Evolutionary conservation across 2,888 invertebrate species (phyloP).

Genomic region (Enoplolaimus lenunculus): DNA sequence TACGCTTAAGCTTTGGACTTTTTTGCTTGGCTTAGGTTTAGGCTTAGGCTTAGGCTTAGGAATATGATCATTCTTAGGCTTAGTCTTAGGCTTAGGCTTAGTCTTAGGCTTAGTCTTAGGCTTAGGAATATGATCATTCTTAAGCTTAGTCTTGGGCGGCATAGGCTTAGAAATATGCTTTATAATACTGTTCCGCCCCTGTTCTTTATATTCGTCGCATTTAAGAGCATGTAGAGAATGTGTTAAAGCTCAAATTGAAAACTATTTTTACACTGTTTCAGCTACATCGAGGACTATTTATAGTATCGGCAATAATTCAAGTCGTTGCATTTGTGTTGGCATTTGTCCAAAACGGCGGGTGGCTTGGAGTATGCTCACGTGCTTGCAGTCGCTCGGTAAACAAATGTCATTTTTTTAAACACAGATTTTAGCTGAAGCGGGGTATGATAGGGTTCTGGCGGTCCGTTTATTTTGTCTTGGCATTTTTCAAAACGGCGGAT

Average conservation of each 20-base stretch:
- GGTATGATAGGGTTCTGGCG: too few relatives aligned
- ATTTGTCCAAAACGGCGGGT: not conserved
- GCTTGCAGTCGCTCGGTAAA: not conserved
- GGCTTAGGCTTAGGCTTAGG: too few relatives aligned
- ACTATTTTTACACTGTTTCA: not conserved
- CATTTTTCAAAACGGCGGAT: not conserved
- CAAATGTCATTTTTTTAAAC: not conserved
- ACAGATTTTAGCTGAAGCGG: too few relatives aligned
- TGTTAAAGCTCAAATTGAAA: not conserved
- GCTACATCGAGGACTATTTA: conserved; percentile 18
- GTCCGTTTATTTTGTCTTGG: not conserved
- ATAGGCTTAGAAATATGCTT: too few relatives aligned
- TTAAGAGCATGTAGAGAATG: not conserved
- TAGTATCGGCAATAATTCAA: not conserved
- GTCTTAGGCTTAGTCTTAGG: too few relatives aligned
- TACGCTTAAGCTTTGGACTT: too few relatives aligned
- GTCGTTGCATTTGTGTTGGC: not conserved
- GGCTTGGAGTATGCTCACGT: not conserved
- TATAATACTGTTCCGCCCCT: too few relatives aligned
- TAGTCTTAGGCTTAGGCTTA: too few relatives aligned
- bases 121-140: too few relatives aligned
- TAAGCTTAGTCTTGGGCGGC: too few relatives aligned
- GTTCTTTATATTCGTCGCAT: not conserved
- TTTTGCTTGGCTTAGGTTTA: too few relatives aligned
- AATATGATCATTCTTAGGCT: too few relatives aligned